These are phyloP conservation scores for Lophotriccus pileatus DNA, from an alignment of 2,797 vertebrate genomes.

Conservation along the genomic window DNA sequence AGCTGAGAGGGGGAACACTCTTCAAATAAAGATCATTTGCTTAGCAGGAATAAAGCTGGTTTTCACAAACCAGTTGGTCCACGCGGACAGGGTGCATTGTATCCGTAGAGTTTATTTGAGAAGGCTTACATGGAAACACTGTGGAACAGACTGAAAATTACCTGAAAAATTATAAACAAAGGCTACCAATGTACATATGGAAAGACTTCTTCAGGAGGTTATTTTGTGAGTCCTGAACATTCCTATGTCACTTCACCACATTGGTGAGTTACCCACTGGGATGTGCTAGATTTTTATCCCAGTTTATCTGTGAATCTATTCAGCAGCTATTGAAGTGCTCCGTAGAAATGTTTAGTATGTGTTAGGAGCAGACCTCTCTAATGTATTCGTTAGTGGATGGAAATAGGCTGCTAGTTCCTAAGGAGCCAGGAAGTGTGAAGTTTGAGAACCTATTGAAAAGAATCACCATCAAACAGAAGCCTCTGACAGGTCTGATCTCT, in stretches of 20 bases:
- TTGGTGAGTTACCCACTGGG: background rate
- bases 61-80: background rate
- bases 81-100: background rate
- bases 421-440: background rate
- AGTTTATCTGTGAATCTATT: fast-evolving
- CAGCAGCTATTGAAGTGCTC: background rate
- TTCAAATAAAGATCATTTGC: background rate
- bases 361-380: background rate
- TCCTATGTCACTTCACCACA: fast-evolving
- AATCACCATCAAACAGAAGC: background rate
- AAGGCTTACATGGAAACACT: background rate
- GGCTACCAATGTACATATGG: background rate
- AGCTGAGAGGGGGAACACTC: background rate
- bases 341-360: background rate
- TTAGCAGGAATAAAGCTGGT: background rate
- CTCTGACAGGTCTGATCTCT: background rate
- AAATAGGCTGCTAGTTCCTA: background rate
- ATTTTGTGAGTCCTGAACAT: background rate
- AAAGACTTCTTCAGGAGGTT: background rate
- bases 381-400: background rate
- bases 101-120: background rate
- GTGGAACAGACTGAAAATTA: background rate
- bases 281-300: background rate
- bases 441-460: background rate
- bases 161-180: background rate